Evolutionary conservation across 2,797 vertebrate genomes (phyloP).

Genomic region (Numenius phaeopus): DNA sequence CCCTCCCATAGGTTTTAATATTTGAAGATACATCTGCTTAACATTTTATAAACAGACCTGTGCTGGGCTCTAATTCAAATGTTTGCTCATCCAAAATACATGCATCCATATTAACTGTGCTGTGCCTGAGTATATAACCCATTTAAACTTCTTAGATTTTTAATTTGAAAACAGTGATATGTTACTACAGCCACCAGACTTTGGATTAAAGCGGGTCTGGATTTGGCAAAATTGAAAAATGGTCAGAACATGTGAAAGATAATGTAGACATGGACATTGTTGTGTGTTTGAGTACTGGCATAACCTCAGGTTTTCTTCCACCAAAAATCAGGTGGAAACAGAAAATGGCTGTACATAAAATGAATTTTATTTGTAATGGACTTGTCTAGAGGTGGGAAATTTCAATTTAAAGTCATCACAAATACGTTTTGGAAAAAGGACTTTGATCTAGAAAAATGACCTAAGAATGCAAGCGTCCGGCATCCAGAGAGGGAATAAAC

Average conservation of each 20-base stretch:
- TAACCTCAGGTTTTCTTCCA: not conserved
- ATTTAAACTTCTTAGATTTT: not conserved
- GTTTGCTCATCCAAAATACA: not conserved
- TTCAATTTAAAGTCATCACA: not conserved
- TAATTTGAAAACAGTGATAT: not conserved
- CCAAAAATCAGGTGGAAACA: not conserved
- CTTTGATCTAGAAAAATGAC: not conserved
- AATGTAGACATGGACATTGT: not conserved
- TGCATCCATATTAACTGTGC: not conserved
- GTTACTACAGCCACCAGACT: rapidly evolving
- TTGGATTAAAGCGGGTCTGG: not conserved
- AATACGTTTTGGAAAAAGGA: not conserved
- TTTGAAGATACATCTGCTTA: not conserved
- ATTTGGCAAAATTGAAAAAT: not conserved
- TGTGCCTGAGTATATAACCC: not conserved
- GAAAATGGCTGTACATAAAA: not conserved
- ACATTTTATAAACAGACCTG: not conserved
- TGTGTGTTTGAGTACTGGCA: not conserved
- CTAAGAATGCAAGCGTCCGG: not conserved
- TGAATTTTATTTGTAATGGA: not conserved
- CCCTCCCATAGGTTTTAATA: not conserved
- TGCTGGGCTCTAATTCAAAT: not conserved
- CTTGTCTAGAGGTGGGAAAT: not conserved
- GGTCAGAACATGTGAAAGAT: not conserved
- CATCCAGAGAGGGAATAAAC: not conserved